A percentile compares a stretch with the other conserved stretches of the same genome.
Conservation (phyloP, 2,113 vertebrate species). For the Odocoileus virginianus region DNA sequence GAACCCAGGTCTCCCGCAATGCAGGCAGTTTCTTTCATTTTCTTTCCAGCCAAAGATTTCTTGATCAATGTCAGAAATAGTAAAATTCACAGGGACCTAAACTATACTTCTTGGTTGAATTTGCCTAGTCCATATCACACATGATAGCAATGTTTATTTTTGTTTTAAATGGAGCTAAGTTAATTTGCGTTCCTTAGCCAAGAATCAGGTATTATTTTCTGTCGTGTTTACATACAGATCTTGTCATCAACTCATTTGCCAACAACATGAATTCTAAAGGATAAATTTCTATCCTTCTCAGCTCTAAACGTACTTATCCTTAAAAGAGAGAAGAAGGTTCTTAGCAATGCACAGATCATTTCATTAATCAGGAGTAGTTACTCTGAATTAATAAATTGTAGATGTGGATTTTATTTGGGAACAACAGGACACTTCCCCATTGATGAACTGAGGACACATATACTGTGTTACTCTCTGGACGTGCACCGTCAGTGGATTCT, state of each 20-base stretch:
- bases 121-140: not conserved
- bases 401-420: not conserved
- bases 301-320: not conserved
- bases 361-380: not conserved
- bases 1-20: not conserved
- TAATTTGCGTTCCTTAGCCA: slow-evolving; percentile 7
- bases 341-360: not conserved
- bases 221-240: not conserved
- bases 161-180: not conserved
- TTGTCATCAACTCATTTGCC: not conserved
- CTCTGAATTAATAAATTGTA: slow-evolving; percentile 23
- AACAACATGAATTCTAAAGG: not conserved
- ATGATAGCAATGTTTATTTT: slow-evolving; percentile 18
- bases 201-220: not conserved
- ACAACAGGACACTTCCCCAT: not conserved
- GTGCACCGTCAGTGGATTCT: not conserved
- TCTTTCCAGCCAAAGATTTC: not conserved
- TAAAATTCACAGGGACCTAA: not conserved
- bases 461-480: not conserved
- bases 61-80: slow-evolving; percentile 29
- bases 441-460: not conserved
- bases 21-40: not conserved
- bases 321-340: slow-evolving; percentile 20
- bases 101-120: slow-evolving; percentile 12
- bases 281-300: not conserved